These are phyloP conservation scores for Mythimna vitellina DNA, from an alignment of 2,888 invertebrate species.

Conservation along the genomic window DNA sequence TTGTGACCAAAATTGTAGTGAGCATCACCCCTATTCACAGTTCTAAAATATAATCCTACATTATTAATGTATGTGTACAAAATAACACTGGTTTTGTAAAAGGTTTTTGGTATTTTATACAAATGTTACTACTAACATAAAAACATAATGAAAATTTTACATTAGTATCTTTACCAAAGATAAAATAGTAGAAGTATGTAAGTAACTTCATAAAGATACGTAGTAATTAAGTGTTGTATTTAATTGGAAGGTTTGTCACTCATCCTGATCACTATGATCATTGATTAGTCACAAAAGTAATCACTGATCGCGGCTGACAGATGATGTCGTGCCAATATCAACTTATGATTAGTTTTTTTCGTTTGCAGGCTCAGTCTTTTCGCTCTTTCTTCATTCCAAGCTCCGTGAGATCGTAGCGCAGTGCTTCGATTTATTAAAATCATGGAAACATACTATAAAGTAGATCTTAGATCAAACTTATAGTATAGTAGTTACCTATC, in stretches of 20 bases:
- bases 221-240: slow-evolving; percentile 38
- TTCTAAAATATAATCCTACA: slow-evolving; percentile 33
- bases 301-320: background rate
- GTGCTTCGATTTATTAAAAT: background rate
- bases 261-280: slow-evolving; percentile 8
- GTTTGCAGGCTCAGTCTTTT: too few species aligned
- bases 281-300: background rate
- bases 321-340: too few species aligned
- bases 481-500: too few species aligned
- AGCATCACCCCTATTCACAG: slow-evolving; percentile 29
- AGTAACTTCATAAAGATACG: slow-evolving; percentile 14
- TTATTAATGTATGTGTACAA: slow-evolving; percentile 44
- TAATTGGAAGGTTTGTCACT: slow-evolving; percentile 30
- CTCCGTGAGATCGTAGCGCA: background rate
- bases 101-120: slow-evolving; percentile 35
- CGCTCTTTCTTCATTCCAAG: background rate
- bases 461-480: too few species aligned
- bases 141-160: slow-evolving; percentile 6
- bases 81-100: slow-evolving; percentile 64
- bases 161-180: slow-evolving; percentile 57
- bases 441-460: background rate
- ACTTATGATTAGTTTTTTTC: too few species aligned
- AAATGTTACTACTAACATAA: slow-evolving; percentile 24
- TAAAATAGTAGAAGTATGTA: slow-evolving; percentile 32
- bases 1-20: slow-evolving; percentile 31